Conservation (phyloP, 2,888 invertebrate genomes). For the Unio delphinus region DNA sequence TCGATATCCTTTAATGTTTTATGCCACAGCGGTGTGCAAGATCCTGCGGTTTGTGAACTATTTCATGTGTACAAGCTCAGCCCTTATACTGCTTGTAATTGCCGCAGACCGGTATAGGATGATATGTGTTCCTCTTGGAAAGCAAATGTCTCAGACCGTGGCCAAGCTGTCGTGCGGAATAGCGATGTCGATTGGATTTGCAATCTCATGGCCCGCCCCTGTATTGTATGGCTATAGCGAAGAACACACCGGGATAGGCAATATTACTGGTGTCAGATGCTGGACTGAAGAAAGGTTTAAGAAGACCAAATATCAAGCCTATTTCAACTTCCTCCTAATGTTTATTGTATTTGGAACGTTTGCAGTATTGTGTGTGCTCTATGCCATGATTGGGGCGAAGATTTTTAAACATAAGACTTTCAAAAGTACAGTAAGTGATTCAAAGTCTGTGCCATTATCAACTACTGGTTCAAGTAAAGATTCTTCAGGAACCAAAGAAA, state of each 20-base stretch:
- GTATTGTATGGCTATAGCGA: slow-evolving; percentile 30
- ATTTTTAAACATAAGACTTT: slow-evolving; percentile 31
- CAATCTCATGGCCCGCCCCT: slow-evolving; percentile 38
- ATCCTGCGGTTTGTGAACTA: slow-evolving; percentile 36
- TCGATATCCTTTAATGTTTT: slow-evolving; percentile 26
- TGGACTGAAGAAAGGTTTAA: slow-evolving; percentile 21
- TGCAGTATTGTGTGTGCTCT: slow-evolving; percentile 24
- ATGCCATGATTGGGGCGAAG: slow-evolving; percentile 31
- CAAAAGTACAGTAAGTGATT: slow-evolving; percentile 9
- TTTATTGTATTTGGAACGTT: slow-evolving; percentile 29
- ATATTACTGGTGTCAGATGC: slow-evolving; percentile 27
- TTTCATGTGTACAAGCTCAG: slow-evolving; percentile 33
- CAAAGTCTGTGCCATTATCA: neutral
- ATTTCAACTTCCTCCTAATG: slow-evolving; percentile 28
- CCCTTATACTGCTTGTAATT: slow-evolving; percentile 34
- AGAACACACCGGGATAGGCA: slow-evolving; percentile 14
- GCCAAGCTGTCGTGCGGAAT: slow-evolving; percentile 27
- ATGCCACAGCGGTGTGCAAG: slow-evolving; percentile 31
- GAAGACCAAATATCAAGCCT: slow-evolving; percentile 21
- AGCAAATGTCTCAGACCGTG: slow-evolving; percentile 23
- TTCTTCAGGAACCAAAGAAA: too few species aligned
- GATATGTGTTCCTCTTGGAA: slow-evolving; percentile 33
- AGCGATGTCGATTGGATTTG: slow-evolving; percentile 19
- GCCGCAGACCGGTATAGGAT: slow-evolving; percentile 39
- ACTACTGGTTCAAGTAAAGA: too few species aligned